phyloP scores from a whole-genome alignment of 2,113 vertebrate species.

The Himantopus leucocephalus region DNA sequence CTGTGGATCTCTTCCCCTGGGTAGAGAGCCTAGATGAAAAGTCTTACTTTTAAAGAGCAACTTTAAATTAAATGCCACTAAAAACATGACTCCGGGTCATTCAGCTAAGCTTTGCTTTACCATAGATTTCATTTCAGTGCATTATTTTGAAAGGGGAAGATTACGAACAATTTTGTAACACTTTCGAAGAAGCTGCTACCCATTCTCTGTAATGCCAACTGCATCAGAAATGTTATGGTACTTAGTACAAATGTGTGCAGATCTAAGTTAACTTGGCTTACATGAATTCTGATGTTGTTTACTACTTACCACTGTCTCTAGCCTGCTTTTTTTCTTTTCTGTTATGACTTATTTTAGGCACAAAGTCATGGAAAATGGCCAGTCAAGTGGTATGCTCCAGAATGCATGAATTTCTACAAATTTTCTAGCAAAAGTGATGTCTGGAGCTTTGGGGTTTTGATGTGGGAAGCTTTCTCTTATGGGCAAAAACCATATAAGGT shows the following conservation, averaged over 20 bases:
- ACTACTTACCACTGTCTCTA: background rate
- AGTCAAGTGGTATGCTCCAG: conserved; percentile 97
- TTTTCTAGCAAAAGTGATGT: conserved; percentile 98
- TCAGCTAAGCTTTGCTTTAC: background rate
- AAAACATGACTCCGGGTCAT: background rate
- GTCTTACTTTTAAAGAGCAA: background rate
- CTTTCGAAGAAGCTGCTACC: background rate
- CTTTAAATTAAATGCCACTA: background rate
- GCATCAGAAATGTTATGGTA: background rate
- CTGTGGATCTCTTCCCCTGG: background rate
- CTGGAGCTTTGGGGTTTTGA: conserved; percentile 97
- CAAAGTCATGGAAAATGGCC: conserved; percentile 95
- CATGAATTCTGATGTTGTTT: background rate
- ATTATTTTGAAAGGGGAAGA: background rate
- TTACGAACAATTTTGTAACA: background rate
- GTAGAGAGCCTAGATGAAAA: background rate
- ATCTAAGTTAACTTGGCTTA: background rate
- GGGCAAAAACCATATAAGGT: conserved; percentile 96
- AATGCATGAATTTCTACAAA: conserved; percentile 93
- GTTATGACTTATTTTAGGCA: conserved; percentile 73
- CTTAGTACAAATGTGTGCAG: background rate
- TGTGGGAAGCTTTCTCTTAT: conserved; percentile 95
- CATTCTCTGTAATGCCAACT: background rate
- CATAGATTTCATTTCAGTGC: background rate
- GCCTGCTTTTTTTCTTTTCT: background rate